Percentiles rank a stretch among this genome's conserved stretches.
Conservation (phyloP, 2,888 invertebrate genomes). For the Eristalis intricaria region DNA sequence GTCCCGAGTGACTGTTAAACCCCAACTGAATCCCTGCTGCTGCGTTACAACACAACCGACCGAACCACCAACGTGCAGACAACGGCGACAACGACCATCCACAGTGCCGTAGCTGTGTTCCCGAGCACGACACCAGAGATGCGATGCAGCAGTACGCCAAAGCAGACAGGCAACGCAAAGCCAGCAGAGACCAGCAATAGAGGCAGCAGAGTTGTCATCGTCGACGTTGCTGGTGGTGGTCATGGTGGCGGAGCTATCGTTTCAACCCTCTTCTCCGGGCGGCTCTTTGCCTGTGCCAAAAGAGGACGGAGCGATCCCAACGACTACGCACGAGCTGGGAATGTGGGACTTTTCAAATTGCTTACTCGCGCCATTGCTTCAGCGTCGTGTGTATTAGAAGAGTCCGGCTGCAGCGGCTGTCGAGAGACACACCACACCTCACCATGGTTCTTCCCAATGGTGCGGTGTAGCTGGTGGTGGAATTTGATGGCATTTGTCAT, state of each 20-base stretch:
- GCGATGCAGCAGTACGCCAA: conserved; percentile 57
- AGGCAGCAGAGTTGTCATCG: conserved; percentile 51
- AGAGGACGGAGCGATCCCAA: conserved; percentile 14
- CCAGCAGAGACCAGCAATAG: conserved; percentile 69
- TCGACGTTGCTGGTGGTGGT: conserved; percentile 68
- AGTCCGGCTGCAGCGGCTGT: conserved; percentile 32
- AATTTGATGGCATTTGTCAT: conserved; percentile 50
- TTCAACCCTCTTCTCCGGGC: conserved; percentile 53
- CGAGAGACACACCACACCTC: conserved; percentile 32
- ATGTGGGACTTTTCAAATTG: conserved; percentile 48
- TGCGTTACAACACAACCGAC: conserved; percentile 73
- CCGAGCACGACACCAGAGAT: conserved; percentile 66
- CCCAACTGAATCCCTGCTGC: conserved; percentile 82
- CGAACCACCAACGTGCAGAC: conserved; percentile 69
- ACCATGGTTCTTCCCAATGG: conserved; percentile 38
- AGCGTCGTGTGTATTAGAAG: conserved; percentile 23
- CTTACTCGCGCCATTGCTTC: conserved; percentile 57
- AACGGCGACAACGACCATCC: conserved; percentile 65
- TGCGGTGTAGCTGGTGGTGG: conserved; percentile 26
- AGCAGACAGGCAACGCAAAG: conserved; percentile 65
- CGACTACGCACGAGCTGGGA: conserved; percentile 56
- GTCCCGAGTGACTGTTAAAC: conserved; percentile 83
- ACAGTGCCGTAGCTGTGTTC: conserved; percentile 30
- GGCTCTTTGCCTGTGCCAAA: conserved; percentile 3
- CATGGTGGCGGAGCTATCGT: conserved; percentile 75